A percentile compares a stretch with the other conserved stretches of the same genome.
Conservation (phyloP, 2,888 invertebrate genomes). For the Sphinx pinastri region DNA sequence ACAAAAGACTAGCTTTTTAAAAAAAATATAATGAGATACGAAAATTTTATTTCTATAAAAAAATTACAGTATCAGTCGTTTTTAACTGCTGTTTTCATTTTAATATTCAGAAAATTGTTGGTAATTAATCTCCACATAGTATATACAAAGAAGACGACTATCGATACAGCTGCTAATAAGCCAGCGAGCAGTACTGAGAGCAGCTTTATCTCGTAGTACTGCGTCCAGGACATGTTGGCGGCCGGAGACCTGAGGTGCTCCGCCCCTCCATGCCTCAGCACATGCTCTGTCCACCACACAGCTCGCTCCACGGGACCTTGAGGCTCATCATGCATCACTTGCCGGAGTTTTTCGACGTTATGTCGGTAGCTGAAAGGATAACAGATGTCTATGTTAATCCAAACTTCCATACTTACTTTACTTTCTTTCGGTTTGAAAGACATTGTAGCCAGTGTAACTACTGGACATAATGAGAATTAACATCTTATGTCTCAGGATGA, state of each 20-base stretch:
- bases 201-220: slow-evolving; percentile 22
- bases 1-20: too few species aligned
- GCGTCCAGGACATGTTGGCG: slow-evolving; percentile 32
- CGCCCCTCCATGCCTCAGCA: slow-evolving; percentile 45
- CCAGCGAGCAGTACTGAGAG: background rate
- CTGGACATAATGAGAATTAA: too few species aligned
- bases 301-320: slow-evolving; percentile 48
- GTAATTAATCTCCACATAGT: too few species aligned
- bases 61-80: too few species aligned
- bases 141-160: background rate
- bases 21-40: too few species aligned
- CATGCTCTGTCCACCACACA: slow-evolving; percentile 54
- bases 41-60: too few species aligned
- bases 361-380: slow-evolving; percentile 20
- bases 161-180: background rate
- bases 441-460: too few species aligned
- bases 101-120: too few species aligned
- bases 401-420: too few species aligned
- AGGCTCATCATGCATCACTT: slow-evolving; percentile 38
- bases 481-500: too few species aligned
- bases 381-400: background rate
- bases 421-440: too few species aligned
- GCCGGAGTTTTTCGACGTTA: slow-evolving; percentile 33
- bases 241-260: slow-evolving; percentile 36
- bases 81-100: too few species aligned